These are phyloP conservation scores for Trogon melanurus DNA, from an alignment of 2,113 vertebrate species.

Conservation along the genomic window DNA sequence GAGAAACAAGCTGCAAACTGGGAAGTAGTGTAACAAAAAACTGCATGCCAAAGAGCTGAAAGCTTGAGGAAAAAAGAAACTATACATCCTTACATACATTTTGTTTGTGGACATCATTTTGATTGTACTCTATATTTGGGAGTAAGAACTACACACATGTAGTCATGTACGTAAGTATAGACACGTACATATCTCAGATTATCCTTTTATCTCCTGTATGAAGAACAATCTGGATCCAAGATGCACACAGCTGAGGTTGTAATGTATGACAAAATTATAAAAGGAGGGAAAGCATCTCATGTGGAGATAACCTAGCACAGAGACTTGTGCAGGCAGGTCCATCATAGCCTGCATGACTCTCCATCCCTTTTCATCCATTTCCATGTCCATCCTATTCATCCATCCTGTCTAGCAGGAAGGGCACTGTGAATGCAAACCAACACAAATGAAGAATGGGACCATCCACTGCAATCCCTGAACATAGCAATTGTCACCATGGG, in stretches of 20 bases:
- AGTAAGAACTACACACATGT: neutral
- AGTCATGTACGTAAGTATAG: neutral
- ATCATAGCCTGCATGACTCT: neutral
- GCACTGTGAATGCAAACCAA: neutral
- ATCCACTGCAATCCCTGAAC: neutral
- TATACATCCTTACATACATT: neutral
- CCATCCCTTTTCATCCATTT: neutral
- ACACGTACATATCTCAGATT: neutral
- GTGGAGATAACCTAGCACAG: neutral
- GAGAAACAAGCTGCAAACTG: neutral
- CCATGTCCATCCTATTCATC: neutral
- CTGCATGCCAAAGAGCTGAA: neutral
- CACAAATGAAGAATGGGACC: neutral
- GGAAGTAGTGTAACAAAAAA: neutral
- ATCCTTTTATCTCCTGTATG: neutral
- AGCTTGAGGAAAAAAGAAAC: neutral
- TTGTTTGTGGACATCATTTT: fast-evolving
- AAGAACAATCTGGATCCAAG: neutral
- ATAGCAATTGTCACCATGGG: neutral
- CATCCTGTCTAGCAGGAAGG: neutral
- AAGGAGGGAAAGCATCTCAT: neutral
- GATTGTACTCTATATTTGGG: neutral
- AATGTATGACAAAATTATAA: neutral
- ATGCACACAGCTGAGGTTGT: neutral
- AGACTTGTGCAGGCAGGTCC: neutral